phyloP scores from a whole-genome alignment of 2,113 vertebrate genomes.

The Mastomys coucha region DNA sequence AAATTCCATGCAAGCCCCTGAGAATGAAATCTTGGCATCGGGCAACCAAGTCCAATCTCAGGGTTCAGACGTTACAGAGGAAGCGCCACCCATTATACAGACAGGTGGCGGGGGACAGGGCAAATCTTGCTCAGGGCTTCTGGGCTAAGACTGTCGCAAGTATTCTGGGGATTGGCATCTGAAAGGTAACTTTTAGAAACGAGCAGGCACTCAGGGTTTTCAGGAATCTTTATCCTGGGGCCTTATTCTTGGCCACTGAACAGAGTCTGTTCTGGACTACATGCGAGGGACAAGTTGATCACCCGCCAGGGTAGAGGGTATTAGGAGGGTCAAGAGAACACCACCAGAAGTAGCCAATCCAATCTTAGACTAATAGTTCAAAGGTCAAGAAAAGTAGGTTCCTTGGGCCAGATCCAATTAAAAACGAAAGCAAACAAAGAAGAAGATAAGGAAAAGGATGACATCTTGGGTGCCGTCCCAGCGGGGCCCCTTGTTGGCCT shows the following conservation, averaged over 20 bases:
- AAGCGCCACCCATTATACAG: not conserved
- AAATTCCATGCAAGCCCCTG: not conserved
- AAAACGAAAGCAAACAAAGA: slow-evolving; percentile 33
- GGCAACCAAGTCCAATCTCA: slow-evolving; percentile 41
- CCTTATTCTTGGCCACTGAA: not conserved
- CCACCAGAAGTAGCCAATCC: slow-evolving; percentile 17
- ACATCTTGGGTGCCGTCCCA: slow-evolving; percentile 54
- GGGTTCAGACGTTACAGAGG: slow-evolving; percentile 54
- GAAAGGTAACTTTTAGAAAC: slow-evolving; percentile 46
- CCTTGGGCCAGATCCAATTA: not conserved
- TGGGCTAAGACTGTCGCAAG: not conserved
- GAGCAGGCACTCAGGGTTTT: not conserved
- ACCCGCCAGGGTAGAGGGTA: not conserved
- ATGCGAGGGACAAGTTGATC: not conserved
- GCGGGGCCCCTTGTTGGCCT: not conserved
- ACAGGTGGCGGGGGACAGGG: not conserved
- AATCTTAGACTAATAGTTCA: not conserved
- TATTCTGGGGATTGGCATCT: not conserved
- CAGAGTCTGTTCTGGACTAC: not conserved
- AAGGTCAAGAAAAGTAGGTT: not conserved
- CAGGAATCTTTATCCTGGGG: not conserved
- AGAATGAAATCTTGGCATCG: slow-evolving; percentile 14
- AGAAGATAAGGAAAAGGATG: not conserved
- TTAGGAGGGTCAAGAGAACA: not conserved
- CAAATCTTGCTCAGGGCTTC: not conserved